Evolutionary conservation across 1,140 invertebrate genomes (phyloP).

Genomic region (Trichonephila inaurata): DNA sequence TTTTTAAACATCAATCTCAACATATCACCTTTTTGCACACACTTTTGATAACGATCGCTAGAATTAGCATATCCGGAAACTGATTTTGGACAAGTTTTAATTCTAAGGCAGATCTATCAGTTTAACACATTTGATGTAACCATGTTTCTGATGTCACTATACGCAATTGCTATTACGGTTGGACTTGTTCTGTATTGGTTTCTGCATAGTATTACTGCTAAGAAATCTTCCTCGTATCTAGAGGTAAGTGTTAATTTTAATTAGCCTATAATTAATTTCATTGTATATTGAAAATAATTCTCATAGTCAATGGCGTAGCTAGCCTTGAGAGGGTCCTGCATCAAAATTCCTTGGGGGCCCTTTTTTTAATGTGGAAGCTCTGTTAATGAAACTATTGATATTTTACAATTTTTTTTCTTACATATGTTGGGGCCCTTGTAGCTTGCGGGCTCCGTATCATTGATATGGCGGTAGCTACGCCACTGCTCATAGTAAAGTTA

Average conservation of each 20-base stretch:
- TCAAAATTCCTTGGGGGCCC: no score
- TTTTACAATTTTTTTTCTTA: no score
- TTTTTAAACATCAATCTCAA: constrained; percentile 36
- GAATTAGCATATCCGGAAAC: constrained; percentile 39
- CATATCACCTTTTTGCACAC: constrained; percentile 49
- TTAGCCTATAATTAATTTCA: no score
- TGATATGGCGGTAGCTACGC: no score
- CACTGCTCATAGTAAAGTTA: no score
- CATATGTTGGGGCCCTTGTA: no score
- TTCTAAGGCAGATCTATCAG: not conserved
- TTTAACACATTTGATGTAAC: constrained; percentile 21
- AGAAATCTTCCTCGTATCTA: constrained; percentile 19
- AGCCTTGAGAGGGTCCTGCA: no score
- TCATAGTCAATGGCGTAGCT: no score
- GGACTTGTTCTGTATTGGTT: constrained; percentile 75
- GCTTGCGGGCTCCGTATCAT: no score
- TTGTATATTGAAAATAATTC: no score
- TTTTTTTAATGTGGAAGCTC: no score
- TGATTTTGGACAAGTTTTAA: constrained; percentile 33
- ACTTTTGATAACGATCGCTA: constrained; percentile 50
- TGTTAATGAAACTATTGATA: no score
- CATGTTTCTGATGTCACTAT: constrained; percentile 74
- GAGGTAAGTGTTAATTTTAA: constrained; percentile 56
- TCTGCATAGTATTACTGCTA: constrained; percentile 45
- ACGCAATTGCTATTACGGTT: constrained; percentile 67